Base-by-base conservation (phyloP, 1,140 invertebrate genomes). In the Lanistes nyassanus region DNA sequence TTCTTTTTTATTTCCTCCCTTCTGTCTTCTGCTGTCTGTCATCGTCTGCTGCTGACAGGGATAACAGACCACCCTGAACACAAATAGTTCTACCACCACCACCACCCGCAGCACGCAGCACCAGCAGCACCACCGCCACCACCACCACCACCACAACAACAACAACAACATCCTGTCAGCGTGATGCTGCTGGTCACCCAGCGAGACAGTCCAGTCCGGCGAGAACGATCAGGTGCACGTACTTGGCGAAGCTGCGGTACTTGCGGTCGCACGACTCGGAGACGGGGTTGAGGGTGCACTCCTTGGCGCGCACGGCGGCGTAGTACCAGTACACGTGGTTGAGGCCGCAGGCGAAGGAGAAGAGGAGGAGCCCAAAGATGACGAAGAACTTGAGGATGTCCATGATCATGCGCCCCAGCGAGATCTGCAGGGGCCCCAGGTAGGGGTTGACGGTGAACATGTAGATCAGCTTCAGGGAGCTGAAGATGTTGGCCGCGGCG, bases 381-480 rank as follows among this genome's bases (percentile, higher is more conserved):
- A 98, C 96, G 88, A 97, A 80, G 90, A 98, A 99, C 89, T 98
- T 98, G 91, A 98, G 94, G 66, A 99, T 98, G 88, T 99, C 97
- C 91, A 98, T 94, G 74, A 99, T 96, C 97, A 99, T 99, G 80
- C 97, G 92, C 66, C 87, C 98, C 31, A 99, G 91, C 13, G 96
- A 98, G 66, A 99, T 98, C 91, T 99, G 98, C 72, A 99, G 92
- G 75, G 98, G 97, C 75, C 98, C 98, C 85, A 99, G 91, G 90
- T 99, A 96, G 36, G 98, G 97, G 91, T 99, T 99, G 70, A 99
- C 97, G 66, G 97, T 99, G 91, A 99, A 99, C 89, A 99, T 99
- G 91, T 98, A 98, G 83, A 99, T 97, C 82, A 99, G 92, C 91
- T 99, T 99, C 74, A 99, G 92, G 71, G 97, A 98, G 91, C 96